phyloP scores from a whole-genome alignment of 2,888 invertebrate genomes.

The Ctenicera cuprea region DNA sequence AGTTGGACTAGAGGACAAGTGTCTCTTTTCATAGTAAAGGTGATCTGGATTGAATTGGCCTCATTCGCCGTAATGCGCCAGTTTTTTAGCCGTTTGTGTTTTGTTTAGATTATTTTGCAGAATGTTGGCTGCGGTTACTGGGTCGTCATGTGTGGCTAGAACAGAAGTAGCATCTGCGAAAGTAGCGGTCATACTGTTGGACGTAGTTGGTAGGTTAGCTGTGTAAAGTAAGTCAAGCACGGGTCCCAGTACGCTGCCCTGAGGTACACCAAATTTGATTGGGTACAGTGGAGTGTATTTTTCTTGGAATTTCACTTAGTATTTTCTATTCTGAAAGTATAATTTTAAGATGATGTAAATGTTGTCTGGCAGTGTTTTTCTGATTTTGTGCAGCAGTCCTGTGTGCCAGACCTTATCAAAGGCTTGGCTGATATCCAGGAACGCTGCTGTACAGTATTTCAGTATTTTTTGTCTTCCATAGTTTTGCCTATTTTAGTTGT shows the following conservation, averaged over 20 bases:
- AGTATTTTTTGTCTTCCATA: background rate
- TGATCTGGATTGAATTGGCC: background rate
- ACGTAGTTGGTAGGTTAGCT: background rate
- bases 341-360: background rate
- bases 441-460: background rate
- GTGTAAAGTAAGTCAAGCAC: background rate
- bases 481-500: background rate
- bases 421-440: too few relatives aligned
- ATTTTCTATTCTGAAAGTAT: background rate
- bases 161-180: background rate
- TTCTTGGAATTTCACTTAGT: background rate
- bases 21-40: conserved; percentile 1
- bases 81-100: background rate
- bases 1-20: background rate
- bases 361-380: too few relatives aligned
- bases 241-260: background rate
- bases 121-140: background rate
- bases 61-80: background rate
- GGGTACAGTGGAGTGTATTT: background rate
- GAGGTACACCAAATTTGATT: conserved; percentile 1
- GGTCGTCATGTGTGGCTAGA: background rate
- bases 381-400: too few relatives aligned
- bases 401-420: too few relatives aligned
- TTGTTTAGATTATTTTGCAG: too few relatives aligned
- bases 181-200: background rate